phyloP scores from a whole-genome alignment of 2,113 vertebrate species.

The Notarius quadriscutis region DNA sequence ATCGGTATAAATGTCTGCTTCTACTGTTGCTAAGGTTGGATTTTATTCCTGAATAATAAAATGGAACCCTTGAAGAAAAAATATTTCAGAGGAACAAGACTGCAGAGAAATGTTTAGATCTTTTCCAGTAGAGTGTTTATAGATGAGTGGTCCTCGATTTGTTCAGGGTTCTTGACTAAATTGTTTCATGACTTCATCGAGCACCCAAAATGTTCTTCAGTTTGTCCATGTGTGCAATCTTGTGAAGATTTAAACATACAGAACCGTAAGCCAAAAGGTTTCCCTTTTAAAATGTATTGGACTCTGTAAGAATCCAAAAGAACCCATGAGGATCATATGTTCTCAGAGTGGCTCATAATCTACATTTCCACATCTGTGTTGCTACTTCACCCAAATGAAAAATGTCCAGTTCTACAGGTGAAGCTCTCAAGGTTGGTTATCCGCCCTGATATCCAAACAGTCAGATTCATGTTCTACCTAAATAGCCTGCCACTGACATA shows the following conservation, averaged over 20 bases:
- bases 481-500: conserved; percentile 23
- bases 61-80: not conserved
- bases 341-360: not conserved
- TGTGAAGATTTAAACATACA: not conserved
- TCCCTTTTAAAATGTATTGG: not conserved
- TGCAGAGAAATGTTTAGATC: not conserved
- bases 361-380: not conserved
- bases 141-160: conserved; percentile 43
- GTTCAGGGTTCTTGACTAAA: conserved; percentile 43
- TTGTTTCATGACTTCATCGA: not conserved
- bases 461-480: not conserved
- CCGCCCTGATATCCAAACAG: not conserved
- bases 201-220: not conserved
- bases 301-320: not conserved
- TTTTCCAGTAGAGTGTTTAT: conserved; percentile 23
- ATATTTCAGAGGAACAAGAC: not conserved
- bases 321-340: not conserved
- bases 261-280: not conserved
- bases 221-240: not conserved
- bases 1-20: no score
- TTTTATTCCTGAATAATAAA: not conserved
- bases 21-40: not conserved
- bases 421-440: not conserved
- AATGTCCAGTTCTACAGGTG: not conserved
- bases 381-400: not conserved